Evolutionary conservation across 2,888 invertebrate genomes (phyloP), one percentile per base, ranked within the genome.

Genomic region (Leptopilina myrica): DNA sequence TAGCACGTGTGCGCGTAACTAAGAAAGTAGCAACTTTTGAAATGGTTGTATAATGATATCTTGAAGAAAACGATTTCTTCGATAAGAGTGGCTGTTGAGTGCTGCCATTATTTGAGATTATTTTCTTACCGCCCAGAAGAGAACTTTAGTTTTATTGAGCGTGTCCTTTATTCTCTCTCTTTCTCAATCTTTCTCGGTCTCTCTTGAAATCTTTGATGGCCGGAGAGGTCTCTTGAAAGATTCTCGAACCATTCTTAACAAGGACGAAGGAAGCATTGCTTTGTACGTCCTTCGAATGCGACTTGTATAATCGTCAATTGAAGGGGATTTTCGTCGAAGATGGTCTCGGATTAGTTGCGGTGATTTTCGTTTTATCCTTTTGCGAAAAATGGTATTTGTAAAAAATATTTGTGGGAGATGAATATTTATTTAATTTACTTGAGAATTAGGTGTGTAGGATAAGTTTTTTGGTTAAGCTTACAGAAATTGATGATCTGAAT

Each of bases 51-150:
- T 73, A 73, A 73, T 56, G 33, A 33, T 73, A 73, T 69, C 53
- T 49, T 26, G 53, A 49, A 69, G 69, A 26, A 43, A 53, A 53
- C 69, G 69, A 69, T 69, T 69, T 69, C 26, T 49, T 69, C 14
- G 69, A 69, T 53, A 69, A 69, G 53, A 69, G 49, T 26, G 49
- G 69, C 49, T 53, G 69, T 53, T 69, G 26, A 69, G 69, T 69
- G 69, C 69, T 69, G 69, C 49, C 69, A 69, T 69, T 69, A 69
- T 69, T 49, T 12, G 69, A 53, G 69, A 69, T 53, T 67, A 69
- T 73, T 33, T 56, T 73, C 56, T 5, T 20, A n/a, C 53, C 53
- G 8, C 73, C 56, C 56, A n/a, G 33, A 33, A 49, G 49, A 49
- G 53, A 73, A 14, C 26, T 56, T 73, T 56, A 14, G 56, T 56